phyloP scores from a whole-genome alignment of 2,888 invertebrate species.

The Melinopterus prodromus region DNA sequence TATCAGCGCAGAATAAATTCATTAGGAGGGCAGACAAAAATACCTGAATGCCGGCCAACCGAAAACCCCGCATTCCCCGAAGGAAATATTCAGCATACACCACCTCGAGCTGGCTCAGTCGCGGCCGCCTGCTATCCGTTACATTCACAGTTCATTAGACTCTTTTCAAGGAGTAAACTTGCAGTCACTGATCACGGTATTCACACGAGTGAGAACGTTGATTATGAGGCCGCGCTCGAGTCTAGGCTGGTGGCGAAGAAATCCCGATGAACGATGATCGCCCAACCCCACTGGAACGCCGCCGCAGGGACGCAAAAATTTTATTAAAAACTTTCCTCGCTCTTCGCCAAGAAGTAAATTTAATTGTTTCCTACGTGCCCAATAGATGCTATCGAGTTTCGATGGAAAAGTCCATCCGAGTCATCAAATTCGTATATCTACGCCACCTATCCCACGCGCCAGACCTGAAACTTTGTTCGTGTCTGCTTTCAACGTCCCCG shows the following conservation, averaged over 20 bases:
- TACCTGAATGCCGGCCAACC: conserved; percentile 8
- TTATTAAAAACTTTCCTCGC: conserved; percentile 32
- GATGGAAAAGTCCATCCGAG: not conserved
- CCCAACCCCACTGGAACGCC: conserved; percentile 9
- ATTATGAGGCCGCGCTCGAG: conserved; percentile 31
- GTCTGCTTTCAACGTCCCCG: not conserved
- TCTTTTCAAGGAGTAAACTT: conserved; percentile 40
- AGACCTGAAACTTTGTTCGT: not conserved
- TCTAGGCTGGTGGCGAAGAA: conserved; percentile 11
- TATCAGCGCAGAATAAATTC: conserved; percentile 24
- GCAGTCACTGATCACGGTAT: conserved; percentile 44
- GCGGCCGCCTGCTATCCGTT: conserved; percentile 35
- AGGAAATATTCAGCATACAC: conserved; percentile 19
- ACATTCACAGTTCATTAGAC: conserved; percentile 42
- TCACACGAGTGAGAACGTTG: conserved; percentile 39
- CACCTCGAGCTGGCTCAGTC: conserved; percentile 16
- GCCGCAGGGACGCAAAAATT: conserved; percentile 23
- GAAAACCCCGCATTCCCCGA: conserved; percentile 10
- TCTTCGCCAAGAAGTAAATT: conserved; percentile 26
- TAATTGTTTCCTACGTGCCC: conserved; percentile 32
- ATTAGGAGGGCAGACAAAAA: conserved; percentile 19
- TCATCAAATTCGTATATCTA: not conserved
- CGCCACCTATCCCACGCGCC: not conserved
- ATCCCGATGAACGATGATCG: conserved; percentile 15
- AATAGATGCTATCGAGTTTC: conserved; percentile 9